Evolutionary conservation across 2,888 invertebrate genomes (phyloP), one percentile per base, ranked within the genome.

Genomic region (Melanostoma mellinum): DNA sequence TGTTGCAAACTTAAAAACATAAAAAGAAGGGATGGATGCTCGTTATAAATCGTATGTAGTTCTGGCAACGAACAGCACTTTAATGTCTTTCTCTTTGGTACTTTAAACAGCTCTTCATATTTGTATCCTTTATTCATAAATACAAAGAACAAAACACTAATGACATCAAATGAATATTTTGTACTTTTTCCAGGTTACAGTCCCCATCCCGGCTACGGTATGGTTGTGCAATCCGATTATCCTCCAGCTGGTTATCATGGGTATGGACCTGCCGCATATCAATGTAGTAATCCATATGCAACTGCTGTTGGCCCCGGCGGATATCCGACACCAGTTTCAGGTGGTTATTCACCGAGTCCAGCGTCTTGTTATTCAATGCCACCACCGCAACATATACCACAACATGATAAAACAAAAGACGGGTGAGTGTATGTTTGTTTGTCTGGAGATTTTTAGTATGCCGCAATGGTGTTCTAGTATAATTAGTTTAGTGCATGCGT

Each of bases 351-450:
- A 67, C 95, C 95, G 67, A 92, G 93, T 87, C 90, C 92, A 85
- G 92, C 93, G 67, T 94, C 95, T 58, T 97, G 96, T 89, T 97
- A 97, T 92, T 96, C 96, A 89, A 97, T 97, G 96, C 96, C 97
- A 79, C 96, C 96, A 76, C 96, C 96, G 44, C 96, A 96, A 89
- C 95, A 95, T 86, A 92, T 92, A 87, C 95, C 95, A 79, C 94
- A 93, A 88, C 96, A 95, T 91, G 95, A 96, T 92, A 96, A 95
- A 89, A 93, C 94, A 88, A 91, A 91, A 88, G 91, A 91, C 87
- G 90, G 91, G 91, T 91, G 85, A 90, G 91, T 89, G 84, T 48
- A 50, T 60, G 8, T 10, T 0, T 38, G 9, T 74, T 6, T 10
- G 55, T 73, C 55, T 69, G 65, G 40, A 55, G 50, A 68, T 85